A percentile compares a stretch with the other conserved stretches of the same genome.
These are phyloP conservation scores for Bombyx huttoni DNA, from an alignment of 2,888 invertebrate species.

Conservation along the genomic window DNA sequence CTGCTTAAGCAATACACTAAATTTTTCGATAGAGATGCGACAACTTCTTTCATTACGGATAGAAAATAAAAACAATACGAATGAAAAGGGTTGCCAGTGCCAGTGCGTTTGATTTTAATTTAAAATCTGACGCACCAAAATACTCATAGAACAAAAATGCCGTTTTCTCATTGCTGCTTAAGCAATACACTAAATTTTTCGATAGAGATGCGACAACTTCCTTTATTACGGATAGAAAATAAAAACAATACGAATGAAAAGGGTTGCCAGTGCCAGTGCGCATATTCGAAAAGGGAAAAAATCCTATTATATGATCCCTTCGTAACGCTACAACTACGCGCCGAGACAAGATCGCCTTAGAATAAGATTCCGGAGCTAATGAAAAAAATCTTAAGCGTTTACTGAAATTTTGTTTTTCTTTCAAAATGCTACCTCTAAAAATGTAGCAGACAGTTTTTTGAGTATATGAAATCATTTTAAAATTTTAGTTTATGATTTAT, in stretches of 20 bases:
- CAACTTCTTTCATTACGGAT: constrained; percentile 69
- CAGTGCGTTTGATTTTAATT: too few relatives aligned
- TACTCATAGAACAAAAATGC: too few relatives aligned
- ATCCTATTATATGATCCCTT: constrained; percentile 68
- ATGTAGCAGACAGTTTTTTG: too few relatives aligned
- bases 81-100: constrained; percentile 67
- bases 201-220: constrained; percentile 59
- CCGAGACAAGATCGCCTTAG: constrained; percentile 3
- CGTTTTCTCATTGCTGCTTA: constrained; percentile 20
- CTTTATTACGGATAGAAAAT: constrained; percentile 68
- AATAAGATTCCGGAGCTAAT: not conserved
- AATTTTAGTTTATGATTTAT: too few relatives aligned
- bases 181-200: constrained; percentile 55
- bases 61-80: constrained; percentile 70
- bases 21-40: constrained; percentile 53
- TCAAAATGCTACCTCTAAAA: too few relatives aligned
- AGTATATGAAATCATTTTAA: too few relatives aligned
- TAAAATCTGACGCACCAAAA: too few relatives aligned
- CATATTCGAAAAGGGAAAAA: constrained; percentile 61
- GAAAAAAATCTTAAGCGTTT: not conserved
- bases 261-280: constrained; percentile 61
- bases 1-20: constrained; percentile 48
- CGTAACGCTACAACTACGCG: constrained; percentile 16
- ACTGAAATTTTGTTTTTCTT: not conserved
- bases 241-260: constrained; percentile 71